Percentiles rank a stretch among this genome's conserved stretches.
These are phyloP conservation scores for Anneissia japonica DNA, from an alignment of 35 echinoderm and acorn worm genomes.

Conservation along the genomic window DNA sequence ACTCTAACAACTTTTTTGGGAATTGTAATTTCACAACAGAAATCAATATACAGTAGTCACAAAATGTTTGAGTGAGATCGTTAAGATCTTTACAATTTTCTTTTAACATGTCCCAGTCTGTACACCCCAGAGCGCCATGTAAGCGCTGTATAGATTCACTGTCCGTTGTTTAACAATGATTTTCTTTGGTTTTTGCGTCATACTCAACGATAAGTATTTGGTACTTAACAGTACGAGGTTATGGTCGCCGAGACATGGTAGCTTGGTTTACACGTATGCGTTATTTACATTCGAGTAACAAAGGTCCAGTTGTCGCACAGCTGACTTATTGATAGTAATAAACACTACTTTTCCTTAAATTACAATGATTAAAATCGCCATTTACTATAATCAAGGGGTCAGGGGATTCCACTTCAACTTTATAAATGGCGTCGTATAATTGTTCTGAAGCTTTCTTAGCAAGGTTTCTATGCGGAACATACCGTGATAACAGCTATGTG, in stretches of 20 bases:
- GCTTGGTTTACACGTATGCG: neutral
- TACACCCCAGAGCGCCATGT: constrained; percentile 5
- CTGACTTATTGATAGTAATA: constrained; percentile 34
- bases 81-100: neutral
- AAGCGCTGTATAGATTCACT: neutral
- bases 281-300: constrained; percentile 40
- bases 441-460: constrained; percentile 13
- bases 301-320: constrained; percentile 35
- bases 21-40: constrained; percentile 7
- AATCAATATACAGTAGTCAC: constrained; percentile 31
- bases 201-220: constrained; percentile 28
- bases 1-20: constrained; percentile 11
- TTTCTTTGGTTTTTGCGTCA: constrained; percentile 13
- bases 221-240: constrained; percentile 23
- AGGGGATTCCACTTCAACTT: constrained; percentile 2
- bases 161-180: constrained; percentile 3
- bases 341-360: constrained; percentile 5
- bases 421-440: neutral
- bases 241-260: constrained; percentile 13
- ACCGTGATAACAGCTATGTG: constrained; percentile 16
- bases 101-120: constrained; percentile 32
- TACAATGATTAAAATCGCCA: constrained; percentile 47
- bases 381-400: constrained; percentile 36
- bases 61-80: constrained; percentile 7
- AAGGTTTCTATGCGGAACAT: constrained; percentile 17